These are phyloP conservation scores for Rattus norvegicus DNA, from an alignment of 2,113 vertebrate genomes.

Conservation along the genomic window DNA sequence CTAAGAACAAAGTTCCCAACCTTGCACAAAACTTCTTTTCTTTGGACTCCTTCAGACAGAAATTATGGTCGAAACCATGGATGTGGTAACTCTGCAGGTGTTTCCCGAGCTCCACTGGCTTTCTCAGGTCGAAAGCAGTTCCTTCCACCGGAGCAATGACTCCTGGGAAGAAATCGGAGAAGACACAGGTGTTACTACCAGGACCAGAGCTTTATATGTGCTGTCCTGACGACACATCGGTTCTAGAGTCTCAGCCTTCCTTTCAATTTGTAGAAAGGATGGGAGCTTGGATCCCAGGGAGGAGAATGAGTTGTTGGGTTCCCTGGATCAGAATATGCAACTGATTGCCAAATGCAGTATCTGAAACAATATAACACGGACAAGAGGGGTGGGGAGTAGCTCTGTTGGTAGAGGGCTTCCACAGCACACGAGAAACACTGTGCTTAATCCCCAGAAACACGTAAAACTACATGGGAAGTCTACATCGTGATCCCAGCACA, in stretches of 20 bases:
- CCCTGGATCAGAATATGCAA: constrained; percentile 5
- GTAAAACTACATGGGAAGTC: too few relatives aligned
- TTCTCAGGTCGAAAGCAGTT: constrained; percentile 92
- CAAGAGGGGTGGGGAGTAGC: too few relatives aligned
- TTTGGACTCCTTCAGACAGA: constrained; percentile 88
- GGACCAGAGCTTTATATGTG: not conserved
- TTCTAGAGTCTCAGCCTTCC: not conserved
- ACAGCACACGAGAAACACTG: not conserved
- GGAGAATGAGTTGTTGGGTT: not conserved
- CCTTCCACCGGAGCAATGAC: constrained; percentile 90
- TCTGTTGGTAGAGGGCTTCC: not conserved
- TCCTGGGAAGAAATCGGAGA: constrained; percentile 83
- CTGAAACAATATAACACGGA: not conserved
- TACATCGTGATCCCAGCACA: not conserved
- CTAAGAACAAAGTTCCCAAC: constrained; percentile 80
- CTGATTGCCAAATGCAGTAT: not conserved
- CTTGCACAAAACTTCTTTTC: constrained; percentile 87
- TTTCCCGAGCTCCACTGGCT: constrained; percentile 89
- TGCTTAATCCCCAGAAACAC: not conserved
- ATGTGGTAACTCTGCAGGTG: constrained; percentile 88
- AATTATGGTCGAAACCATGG: constrained; percentile 96
- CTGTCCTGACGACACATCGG: too few relatives aligned
- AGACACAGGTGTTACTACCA: not conserved
- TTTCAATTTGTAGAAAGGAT: not conserved
- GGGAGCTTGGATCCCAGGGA: not conserved